These are phyloP conservation scores for Schizothorax lantsangensis DNA, from an alignment of 2,797 vertebrate genomes.

Conservation along the genomic window DNA sequence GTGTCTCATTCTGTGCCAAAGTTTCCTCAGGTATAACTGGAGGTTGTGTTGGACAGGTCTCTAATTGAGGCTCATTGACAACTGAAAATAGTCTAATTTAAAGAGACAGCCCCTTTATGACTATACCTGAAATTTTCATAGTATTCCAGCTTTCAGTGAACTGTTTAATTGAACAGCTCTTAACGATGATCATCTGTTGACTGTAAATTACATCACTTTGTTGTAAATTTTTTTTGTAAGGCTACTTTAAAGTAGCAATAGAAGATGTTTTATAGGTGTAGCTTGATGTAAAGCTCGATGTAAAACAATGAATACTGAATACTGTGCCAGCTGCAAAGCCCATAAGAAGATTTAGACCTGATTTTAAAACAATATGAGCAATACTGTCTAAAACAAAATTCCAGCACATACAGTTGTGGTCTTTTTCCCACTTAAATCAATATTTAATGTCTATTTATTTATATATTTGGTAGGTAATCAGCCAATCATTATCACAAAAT, in stretches of 20 bases:
- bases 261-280: constrained; percentile 19
- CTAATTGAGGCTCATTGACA: constrained; percentile 13
- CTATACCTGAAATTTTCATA: neutral
- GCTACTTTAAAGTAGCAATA: neutral
- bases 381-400: neutral
- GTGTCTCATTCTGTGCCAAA: constrained; percentile 7
- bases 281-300: neutral
- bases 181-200: neutral
- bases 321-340: neutral
- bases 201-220: constrained; percentile 7
- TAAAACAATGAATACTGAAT: neutral
- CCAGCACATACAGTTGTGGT: neutral
- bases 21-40: constrained; percentile 12
- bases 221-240: neutral
- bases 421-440: neutral
- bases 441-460: neutral
- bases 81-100: constrained; percentile 4
- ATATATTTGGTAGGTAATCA: neutral
- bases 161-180: neutral
- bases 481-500: neutral
- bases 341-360: neutral
- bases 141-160: neutral
- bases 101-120: neutral
- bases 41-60: neutral
- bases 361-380: neutral